Percentiles rank a stretch among this genome's conserved stretches.
These are phyloP conservation scores for Orius insidiosus DNA, from an alignment of 1,140 invertebrate species.

Conservation along the genomic window DNA sequence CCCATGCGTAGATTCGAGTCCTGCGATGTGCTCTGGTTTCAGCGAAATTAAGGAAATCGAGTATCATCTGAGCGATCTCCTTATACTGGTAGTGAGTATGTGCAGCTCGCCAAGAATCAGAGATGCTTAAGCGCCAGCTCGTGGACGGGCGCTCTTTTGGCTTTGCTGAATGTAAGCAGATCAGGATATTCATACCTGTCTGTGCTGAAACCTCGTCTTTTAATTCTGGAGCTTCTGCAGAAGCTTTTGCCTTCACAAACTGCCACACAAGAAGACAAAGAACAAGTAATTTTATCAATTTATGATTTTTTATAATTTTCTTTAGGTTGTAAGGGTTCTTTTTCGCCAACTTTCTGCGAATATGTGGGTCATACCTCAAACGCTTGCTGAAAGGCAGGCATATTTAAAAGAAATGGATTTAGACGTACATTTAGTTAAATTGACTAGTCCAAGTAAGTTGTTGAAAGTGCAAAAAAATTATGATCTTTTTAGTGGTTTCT, in stretches of 20 bases:
- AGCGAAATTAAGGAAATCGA: constrained; percentile 6
- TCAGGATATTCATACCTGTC: constrained; percentile 3
- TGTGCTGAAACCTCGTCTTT: constrained; percentile 12
- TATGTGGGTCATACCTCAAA: constrained; percentile 36
- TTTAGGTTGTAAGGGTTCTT: constrained; percentile 33
- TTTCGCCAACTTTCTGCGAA: constrained; percentile 34
- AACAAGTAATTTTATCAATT: constrained; percentile 9
- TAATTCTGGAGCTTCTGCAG: constrained; percentile 9
- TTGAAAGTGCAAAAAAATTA: background rate
- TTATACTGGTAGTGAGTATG: constrained; percentile 11
- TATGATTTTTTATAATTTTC: background rate
- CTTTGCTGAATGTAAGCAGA: constrained; percentile 4
- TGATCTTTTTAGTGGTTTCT: constrained; percentile 13
- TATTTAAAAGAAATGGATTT: constrained; percentile 26
- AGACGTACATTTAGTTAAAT: constrained; percentile 23
- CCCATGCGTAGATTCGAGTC: background rate
- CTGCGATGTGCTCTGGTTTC: background rate
- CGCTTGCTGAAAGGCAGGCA: constrained; percentile 26
- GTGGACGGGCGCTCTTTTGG: constrained; percentile 10
- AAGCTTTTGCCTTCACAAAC: constrained; percentile 11
- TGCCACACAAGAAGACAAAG: constrained; percentile 7
- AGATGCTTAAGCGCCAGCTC: constrained; percentile 7
- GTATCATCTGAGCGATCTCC: constrained; percentile 10
- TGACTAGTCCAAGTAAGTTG: constrained; percentile 7
- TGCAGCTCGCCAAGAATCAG: constrained; percentile 8